Evolutionary conservation across 2,797 vertebrate species (phyloP).

Genomic region (Luscinia megarhynchos): DNA sequence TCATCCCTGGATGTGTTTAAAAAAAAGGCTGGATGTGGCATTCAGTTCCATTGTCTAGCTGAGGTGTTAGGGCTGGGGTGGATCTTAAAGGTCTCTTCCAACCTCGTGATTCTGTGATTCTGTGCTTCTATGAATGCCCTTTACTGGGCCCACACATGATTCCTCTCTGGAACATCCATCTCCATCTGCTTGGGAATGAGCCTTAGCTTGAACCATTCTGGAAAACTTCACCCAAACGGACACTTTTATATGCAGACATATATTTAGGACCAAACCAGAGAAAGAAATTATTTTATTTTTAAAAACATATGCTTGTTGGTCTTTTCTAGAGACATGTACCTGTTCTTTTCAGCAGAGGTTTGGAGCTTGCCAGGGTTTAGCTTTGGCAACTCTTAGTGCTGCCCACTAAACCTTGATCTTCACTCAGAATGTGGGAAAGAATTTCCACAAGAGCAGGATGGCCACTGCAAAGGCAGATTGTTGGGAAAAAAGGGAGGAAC

Average conservation of each 20-base stretch:
- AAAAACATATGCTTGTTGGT: not conserved
- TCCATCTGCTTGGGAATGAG: not conserved
- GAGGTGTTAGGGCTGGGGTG: too few relatives aligned
- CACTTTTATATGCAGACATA: not conserved
- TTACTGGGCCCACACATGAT: rapidly evolving
- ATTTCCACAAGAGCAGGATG: not conserved
- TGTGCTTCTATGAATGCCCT: not conserved
- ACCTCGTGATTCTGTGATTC: too few relatives aligned
- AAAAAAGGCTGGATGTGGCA: too few relatives aligned
- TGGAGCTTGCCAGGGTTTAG: not conserved
- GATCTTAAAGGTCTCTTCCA: too few relatives aligned
- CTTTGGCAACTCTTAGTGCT: not conserved
- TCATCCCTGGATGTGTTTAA: too few relatives aligned
- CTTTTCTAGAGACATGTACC: not conserved
- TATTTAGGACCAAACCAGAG: not conserved
- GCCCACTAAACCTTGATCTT: not conserved
- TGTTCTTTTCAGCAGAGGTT: not conserved
- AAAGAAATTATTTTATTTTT: not conserved
- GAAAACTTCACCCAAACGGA: not conserved
- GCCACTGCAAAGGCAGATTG: not conserved
- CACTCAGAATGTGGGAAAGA: not conserved
- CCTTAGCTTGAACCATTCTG: not conserved
- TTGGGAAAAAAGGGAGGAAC: not conserved
- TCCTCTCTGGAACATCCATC: not conserved
- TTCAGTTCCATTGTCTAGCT: too few relatives aligned